phyloP scores from a whole-genome alignment of 1,140 invertebrate genomes.

The Hyposmocoma kahamanoa region DNA sequence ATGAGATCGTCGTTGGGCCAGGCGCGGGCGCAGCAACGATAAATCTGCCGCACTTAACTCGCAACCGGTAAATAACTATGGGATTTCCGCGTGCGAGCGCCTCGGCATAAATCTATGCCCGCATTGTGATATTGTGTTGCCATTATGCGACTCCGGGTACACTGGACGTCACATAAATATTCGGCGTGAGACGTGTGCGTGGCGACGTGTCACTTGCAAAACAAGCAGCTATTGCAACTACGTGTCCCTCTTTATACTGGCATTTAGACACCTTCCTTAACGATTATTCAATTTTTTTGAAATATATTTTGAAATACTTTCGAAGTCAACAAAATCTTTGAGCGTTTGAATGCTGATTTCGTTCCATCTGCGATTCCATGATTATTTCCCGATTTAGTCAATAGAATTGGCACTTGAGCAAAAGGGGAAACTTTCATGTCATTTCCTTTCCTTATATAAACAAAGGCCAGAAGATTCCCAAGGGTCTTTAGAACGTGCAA shows the following conservation, averaged over 20 bases:
- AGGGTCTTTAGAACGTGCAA: constrained; percentile 12
- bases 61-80: constrained; percentile 72
- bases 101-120: constrained; percentile 67
- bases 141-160: constrained; percentile 54
- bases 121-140: constrained; percentile 73
- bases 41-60: constrained; percentile 71
- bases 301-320: no score
- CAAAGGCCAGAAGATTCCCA: constrained; percentile 11
- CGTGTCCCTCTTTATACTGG: no score
- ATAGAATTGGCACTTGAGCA: no score
- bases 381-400: no score
- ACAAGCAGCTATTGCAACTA: no score
- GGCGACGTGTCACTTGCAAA: not conserved
- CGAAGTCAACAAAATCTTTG: no score
- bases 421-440: no score
- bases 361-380: no score
- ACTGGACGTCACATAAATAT: constrained; percentile 62
- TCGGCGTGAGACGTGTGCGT: constrained; percentile 16
- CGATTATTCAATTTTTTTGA: no score
- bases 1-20: constrained; percentile 59
- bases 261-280: no score
- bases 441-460: constrained; percentile 18
- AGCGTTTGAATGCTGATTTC: no score
- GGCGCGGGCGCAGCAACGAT: constrained; percentile 44
- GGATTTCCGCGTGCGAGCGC: constrained; percentile 70